These are phyloP conservation scores for Himalopsyche japonica DNA, from an alignment of 2,888 invertebrate species.

Conservation along the genomic window DNA sequence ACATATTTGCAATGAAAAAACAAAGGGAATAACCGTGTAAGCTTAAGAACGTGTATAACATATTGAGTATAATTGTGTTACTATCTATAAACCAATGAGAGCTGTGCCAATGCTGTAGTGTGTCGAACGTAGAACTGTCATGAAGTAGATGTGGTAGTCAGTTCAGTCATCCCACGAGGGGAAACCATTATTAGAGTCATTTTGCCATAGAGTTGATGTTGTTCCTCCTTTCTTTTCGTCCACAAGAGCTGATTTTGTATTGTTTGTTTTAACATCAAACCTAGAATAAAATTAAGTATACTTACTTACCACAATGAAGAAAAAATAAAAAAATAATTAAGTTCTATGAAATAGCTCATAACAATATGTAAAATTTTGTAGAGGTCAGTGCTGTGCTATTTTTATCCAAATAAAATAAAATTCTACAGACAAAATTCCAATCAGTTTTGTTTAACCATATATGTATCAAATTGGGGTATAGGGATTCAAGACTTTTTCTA, in stretches of 20 bases:
- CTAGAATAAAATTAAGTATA: conserved; percentile 46
- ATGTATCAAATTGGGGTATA: too few relatives aligned
- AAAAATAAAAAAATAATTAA: too few relatives aligned
- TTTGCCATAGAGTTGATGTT: conserved; percentile 42
- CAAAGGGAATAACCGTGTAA: not conserved
- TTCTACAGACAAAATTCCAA: too few relatives aligned
- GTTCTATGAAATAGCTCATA: too few relatives aligned
- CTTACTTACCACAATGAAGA: too few relatives aligned
- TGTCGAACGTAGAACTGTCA: not conserved
- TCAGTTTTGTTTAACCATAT: too few relatives aligned
- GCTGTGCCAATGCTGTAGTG: not conserved
- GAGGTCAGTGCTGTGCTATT: too few relatives aligned
- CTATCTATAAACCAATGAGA: conserved; percentile 20
- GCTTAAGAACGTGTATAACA: not conserved
- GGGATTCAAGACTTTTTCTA: too few relatives aligned
- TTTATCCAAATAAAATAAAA: too few relatives aligned
- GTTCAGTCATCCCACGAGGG: conserved; percentile 52
- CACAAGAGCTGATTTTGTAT: conserved; percentile 50
- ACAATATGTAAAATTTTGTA: too few relatives aligned
- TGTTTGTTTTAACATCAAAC: conserved; percentile 52
- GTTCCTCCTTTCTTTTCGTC: conserved; percentile 54
- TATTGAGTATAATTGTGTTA: conserved; percentile 12
- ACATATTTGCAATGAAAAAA: not conserved
- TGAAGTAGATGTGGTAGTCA: not conserved
- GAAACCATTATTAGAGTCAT: conserved; percentile 43